Percentiles rank a stretch among this genome's conserved stretches.
phyloP scores from a whole-genome alignment of 2,113 vertebrate species.

The Thryonomys swinderianus region DNA sequence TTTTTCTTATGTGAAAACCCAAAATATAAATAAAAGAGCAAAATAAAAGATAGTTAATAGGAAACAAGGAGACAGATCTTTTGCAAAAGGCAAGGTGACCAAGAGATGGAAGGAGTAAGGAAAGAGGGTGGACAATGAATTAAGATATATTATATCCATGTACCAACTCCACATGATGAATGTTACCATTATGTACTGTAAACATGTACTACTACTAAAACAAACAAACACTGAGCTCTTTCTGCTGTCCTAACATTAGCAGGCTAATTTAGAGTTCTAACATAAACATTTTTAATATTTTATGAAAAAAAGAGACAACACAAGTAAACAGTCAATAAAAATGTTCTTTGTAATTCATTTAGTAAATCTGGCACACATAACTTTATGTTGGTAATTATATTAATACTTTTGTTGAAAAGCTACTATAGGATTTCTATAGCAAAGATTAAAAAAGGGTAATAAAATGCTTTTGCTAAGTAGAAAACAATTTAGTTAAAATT shows the following conservation, averaged over 20 bases:
- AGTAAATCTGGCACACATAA: not conserved
- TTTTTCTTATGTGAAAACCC: not conserved
- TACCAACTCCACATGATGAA: not conserved
- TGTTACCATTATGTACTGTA: not conserved
- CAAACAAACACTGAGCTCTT: not conserved
- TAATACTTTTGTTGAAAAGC: not conserved
- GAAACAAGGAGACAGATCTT: not conserved
- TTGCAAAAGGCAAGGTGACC: not conserved
- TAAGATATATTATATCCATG: not conserved
- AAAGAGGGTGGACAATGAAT: not conserved
- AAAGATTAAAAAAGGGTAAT: constrained; percentile 54
- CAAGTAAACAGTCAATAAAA: constrained; percentile 14
- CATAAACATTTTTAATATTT: constrained; percentile 12
- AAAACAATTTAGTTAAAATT: constrained; percentile 52
- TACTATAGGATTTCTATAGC: not conserved
- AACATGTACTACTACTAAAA: not conserved
- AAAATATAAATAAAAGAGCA: not conserved
- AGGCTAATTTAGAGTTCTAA: not conserved
- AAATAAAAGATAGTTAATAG: not conserved
- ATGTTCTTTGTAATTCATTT: not conserved
- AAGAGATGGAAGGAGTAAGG: not conserved
- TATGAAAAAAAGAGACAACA: constrained; percentile 19
- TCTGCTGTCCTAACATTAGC: not conserved
- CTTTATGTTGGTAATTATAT: constrained; percentile 31
- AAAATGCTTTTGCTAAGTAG: not conserved